Percentiles rank a stretch among this genome's conserved stretches.
phyloP scores from a whole-genome alignment of 2,797 vertebrate genomes.

The Dendrocincla fuliginosa region DNA sequence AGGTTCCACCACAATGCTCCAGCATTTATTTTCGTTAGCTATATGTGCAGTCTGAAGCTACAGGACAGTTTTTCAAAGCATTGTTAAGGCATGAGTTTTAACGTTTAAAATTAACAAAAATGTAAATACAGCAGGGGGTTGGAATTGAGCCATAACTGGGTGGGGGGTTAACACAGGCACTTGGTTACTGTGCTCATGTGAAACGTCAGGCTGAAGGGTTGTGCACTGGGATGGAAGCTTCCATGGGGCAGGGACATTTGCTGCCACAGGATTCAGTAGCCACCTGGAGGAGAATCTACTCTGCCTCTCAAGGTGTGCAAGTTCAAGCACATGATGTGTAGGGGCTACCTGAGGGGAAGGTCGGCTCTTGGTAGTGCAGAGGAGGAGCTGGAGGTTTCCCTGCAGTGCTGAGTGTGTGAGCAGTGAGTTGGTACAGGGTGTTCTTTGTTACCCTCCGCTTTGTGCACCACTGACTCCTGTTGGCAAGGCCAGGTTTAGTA shows the following conservation, averaged over 20 bases:
- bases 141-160: neutral
- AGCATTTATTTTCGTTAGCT: neutral
- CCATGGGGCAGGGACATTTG: neutral
- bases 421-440: neutral
- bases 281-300: neutral
- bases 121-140: neutral
- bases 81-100: neutral
- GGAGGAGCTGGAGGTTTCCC: neutral
- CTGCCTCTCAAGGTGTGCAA: neutral
- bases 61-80: neutral
- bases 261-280: neutral
- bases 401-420: fast-evolving
- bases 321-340: neutral
- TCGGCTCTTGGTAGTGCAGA: fast-evolving
- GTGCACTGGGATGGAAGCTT: neutral
- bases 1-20: neutral
- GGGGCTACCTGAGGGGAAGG: neutral
- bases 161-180: neutral
- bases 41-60: neutral
- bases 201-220: neutral
- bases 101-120: neutral
- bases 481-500: neutral
- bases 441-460: neutral
- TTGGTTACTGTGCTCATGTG: fast-evolving
- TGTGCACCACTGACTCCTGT: fast-evolving